Percentiles rank a stretch among this genome's conserved stretches.
phyloP scores from a whole-genome alignment of 2,113 vertebrate species.

The Sus scrofa region T2T-Sscrofa CM000815.6:136161501-136162000 shows the following conservation, averaged over 20 bases:
- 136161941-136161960: not conserved
- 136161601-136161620: not conserved
- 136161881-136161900: not conserved
- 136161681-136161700: not conserved
- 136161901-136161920: slow-evolving; percentile 10
- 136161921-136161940: not conserved
- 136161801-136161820: not conserved
- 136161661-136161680: not conserved
- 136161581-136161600: slow-evolving; percentile 27
- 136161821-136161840: not conserved
- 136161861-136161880: not conserved
- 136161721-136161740: not conserved
- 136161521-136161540: slow-evolving; percentile 21
- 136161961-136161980: not conserved
- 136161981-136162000: not conserved
- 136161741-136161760: not conserved
- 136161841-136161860: not conserved
- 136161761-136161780: not conserved
- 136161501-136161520: not conserved
- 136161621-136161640: not conserved
- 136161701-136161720: not conserved
- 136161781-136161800: too few species aligned
- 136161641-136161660: not conserved
- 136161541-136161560: not conserved
- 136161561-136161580: not conserved